phyloP scores from a whole-genome alignment of 2,888 invertebrate species.

The Tenthredo amoena region DNA sequence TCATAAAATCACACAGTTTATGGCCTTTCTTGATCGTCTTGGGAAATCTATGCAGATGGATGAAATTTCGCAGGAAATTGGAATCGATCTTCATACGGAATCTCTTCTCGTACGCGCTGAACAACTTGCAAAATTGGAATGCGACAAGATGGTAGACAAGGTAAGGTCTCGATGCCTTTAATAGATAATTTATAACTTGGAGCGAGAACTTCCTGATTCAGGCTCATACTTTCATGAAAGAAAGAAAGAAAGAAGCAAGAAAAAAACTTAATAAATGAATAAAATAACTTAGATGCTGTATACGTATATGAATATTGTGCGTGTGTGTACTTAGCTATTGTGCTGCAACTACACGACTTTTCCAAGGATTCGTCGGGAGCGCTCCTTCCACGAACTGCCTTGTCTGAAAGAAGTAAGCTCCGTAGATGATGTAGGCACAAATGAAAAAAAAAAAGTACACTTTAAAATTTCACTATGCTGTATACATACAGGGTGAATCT shows the following conservation, averaged over 20 bases:
- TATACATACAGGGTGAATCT: too few species aligned
- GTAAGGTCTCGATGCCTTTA: conserved; percentile 77
- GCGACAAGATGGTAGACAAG: conserved; percentile 91
- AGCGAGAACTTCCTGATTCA: neutral
- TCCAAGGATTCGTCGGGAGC: conserved; percentile 87
- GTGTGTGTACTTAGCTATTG: conserved; percentile 81
- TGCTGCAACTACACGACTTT: conserved; percentile 86
- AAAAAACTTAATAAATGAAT: neutral
- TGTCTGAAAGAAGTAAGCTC: conserved; percentile 88
- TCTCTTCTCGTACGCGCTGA: conserved; percentile 92
- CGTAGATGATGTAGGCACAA: conserved; percentile 57
- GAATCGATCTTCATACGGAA: conserved; percentile 91
- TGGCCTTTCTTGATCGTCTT: conserved; percentile 90
- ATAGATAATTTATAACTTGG: neutral
- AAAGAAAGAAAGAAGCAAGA: neutral
- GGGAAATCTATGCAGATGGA: conserved; percentile 92
- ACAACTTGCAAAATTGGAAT: conserved; percentile 89
- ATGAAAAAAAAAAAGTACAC: neutral
- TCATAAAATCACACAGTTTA: conserved; percentile 80
- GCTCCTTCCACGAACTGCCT: conserved; percentile 89
- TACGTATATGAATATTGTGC: conserved; percentile 18
- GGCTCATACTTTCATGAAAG: neutral
- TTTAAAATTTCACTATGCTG: conserved; percentile 34
- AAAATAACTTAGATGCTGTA: neutral
- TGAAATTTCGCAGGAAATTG: conserved; percentile 89